These are phyloP conservation scores for Dendronephthya gigantea DNA, from an alignment of 64 coral and sea anemone species.

Conservation along the genomic window DNA sequence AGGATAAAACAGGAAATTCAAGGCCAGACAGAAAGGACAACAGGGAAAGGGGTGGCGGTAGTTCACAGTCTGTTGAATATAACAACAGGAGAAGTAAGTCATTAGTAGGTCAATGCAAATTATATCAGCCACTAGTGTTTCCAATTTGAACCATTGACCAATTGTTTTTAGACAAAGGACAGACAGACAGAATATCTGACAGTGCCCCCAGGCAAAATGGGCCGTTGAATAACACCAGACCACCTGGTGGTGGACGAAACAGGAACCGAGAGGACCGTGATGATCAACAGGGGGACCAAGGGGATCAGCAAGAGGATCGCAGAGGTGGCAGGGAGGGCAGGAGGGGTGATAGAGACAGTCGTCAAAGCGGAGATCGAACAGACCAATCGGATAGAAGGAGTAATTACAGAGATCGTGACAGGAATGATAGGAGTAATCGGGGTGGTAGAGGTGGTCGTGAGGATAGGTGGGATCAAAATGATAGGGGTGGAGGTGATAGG, in stretches of 20 bases:
- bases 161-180: background rate
- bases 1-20: background rate
- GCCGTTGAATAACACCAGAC: background rate
- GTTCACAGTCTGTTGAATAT: constrained; percentile 6
- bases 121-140: too few relatives aligned
- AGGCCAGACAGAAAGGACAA: background rate
- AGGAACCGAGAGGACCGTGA: background rate
- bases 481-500: background rate
- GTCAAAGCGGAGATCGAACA: background rate
- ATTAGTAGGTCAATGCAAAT: too few relatives aligned
- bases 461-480: background rate
- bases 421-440: background rate
- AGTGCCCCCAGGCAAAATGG: background rate
- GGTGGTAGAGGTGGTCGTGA: background rate
- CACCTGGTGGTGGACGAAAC: background rate
- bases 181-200: background rate
- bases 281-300: background rate
- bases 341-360: background rate
- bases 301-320: background rate
- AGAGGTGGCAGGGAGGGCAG: background rate
- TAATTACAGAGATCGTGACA: background rate
- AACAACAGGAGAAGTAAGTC: background rate
- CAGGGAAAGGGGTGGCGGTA: background rate
- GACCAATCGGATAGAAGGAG: background rate
- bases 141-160: background rate